These are phyloP conservation scores for Whitmania pigra DNA, from an alignment of 1,140 invertebrate genomes.

Conservation along the genomic window DNA sequence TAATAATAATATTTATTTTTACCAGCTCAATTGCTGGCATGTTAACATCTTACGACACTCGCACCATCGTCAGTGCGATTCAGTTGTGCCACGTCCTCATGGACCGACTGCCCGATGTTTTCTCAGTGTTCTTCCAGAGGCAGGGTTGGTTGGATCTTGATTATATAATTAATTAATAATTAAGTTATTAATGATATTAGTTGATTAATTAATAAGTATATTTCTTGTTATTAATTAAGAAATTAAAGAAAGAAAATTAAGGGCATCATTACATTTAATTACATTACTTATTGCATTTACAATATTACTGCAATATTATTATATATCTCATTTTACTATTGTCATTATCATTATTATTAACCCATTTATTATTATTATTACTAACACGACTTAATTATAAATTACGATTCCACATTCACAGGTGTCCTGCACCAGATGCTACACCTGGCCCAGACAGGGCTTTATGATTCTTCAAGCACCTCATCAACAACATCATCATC, in stretches of 20 bases:
- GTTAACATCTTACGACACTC: constrained; percentile 3
- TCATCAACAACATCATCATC: too few relatives aligned
- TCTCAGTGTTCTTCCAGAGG: constrained; percentile 81
- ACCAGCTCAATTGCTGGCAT: constrained; percentile 8
- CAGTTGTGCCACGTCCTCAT: constrained; percentile 93
- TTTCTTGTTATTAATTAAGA: too few relatives aligned
- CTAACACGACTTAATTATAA: too few relatives aligned
- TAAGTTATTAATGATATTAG: background rate
- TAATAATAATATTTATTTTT: too few relatives aligned
- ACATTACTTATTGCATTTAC: too few relatives aligned
- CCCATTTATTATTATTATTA: too few relatives aligned
- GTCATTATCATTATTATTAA: too few relatives aligned
- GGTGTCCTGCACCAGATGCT: background rate
- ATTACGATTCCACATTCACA: background rate
- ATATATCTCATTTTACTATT: too few relatives aligned
- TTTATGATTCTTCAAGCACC: background rate
- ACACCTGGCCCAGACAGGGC: background rate
- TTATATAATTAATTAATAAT: background rate
- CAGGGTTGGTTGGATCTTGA: constrained; percentile 52
- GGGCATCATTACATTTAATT: too few relatives aligned
- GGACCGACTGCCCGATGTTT: constrained; percentile 84
- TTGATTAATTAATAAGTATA: too few relatives aligned
- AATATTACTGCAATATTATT: too few relatives aligned
- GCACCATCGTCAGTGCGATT: constrained; percentile 81
- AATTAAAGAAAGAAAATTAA: too few relatives aligned